phyloP scores from a whole-genome alignment of 2,113 vertebrate species.

The Chaenocephalus aceratus region DNA sequence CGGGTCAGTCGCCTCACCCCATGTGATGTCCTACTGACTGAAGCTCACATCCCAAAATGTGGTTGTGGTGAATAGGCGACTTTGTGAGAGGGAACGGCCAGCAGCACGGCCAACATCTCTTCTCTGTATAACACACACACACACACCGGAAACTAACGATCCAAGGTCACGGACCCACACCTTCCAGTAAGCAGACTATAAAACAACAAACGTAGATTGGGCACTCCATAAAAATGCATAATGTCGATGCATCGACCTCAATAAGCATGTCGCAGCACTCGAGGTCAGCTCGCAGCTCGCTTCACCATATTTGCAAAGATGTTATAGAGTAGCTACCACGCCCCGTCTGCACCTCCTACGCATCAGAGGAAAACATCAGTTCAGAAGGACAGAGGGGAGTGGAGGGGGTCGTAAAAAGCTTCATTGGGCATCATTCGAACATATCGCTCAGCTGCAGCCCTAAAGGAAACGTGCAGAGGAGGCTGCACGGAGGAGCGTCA shows the following conservation, averaged over 20 bases:
- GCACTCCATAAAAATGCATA: constrained; percentile 29
- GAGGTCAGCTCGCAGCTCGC: constrained; percentile 33
- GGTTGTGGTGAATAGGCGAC: constrained; percentile 44
- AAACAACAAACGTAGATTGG: background rate
- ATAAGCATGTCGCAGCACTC: constrained; percentile 22
- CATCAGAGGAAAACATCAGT: constrained; percentile 71
- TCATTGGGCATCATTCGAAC: constrained; percentile 56
- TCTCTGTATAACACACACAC: background rate
- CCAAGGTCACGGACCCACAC: constrained; percentile 41
- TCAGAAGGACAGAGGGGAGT: constrained; percentile 16
- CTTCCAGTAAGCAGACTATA: constrained; percentile 7
- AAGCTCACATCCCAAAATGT: background rate
- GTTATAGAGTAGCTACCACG: constrained; percentile 58
- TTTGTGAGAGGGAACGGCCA: constrained; percentile 41
- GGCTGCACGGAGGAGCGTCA: background rate
- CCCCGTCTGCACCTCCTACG: constrained; percentile 67
- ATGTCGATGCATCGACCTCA: constrained; percentile 24
- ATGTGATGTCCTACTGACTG: constrained; percentile 45
- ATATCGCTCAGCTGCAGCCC: constrained; percentile 53
- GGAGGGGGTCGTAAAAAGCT: constrained; percentile 34
- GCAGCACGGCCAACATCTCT: constrained; percentile 55
- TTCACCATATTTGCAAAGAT: constrained; percentile 27
- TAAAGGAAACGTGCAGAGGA: constrained; percentile 19
- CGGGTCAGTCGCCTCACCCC: background rate
- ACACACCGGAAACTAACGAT: constrained; percentile 7